phyloP scores from a whole-genome alignment of 2,888 invertebrate genomes.

The Aporophyla nigra region DNA sequence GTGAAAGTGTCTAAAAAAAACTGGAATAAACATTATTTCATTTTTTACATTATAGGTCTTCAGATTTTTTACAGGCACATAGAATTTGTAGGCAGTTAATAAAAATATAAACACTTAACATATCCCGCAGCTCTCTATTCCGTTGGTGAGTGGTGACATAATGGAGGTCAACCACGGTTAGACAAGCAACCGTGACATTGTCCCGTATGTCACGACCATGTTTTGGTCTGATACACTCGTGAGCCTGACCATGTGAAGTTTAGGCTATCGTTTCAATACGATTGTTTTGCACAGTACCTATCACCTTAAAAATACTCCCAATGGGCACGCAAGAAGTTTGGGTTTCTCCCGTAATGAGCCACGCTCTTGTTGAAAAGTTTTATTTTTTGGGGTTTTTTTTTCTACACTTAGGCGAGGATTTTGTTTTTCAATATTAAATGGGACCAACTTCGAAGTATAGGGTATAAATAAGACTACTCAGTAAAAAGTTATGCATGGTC shows the following conservation, averaged over 20 bases:
- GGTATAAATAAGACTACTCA: no score
- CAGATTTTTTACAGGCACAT: background rate
- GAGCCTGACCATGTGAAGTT: constrained; percentile 13
- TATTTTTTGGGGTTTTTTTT: no score
- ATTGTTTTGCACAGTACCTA: background rate
- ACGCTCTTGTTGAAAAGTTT: no score
- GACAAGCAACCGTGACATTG: constrained; percentile 51
- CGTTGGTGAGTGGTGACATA: background rate
- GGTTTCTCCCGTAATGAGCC: background rate
- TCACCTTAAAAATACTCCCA: background rate
- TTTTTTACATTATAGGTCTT: background rate
- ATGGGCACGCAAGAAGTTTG: background rate
- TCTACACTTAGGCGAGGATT: no score
- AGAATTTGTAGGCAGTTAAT: background rate
- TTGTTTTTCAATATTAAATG: no score
- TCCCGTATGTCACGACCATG: constrained; percentile 21
- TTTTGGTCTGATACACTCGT: constrained; percentile 23
- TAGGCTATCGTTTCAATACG: background rate
- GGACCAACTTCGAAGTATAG: no score
- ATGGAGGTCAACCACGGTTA: constrained; percentile 30
- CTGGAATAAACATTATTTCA: background rate
- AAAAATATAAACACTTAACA: background rate
- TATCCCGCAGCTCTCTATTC: background rate
- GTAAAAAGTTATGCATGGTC: no score
- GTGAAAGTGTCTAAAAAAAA: background rate